phyloP scores from a whole-genome alignment of 2,888 invertebrate genomes.

The Myopa tessellatipennis region DNA sequence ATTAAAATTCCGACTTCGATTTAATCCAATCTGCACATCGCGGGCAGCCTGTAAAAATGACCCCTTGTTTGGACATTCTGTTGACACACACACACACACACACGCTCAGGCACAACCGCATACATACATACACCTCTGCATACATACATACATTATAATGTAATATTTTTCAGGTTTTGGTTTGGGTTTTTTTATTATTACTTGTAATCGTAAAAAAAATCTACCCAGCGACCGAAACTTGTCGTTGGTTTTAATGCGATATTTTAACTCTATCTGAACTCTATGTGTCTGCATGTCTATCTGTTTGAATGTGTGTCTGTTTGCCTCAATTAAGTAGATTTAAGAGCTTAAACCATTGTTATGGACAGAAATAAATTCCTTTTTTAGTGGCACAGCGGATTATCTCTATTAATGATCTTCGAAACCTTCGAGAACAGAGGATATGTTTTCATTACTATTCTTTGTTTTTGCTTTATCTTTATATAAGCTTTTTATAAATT shows the following conservation, averaged over 20 bases:
- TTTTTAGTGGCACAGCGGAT: not conserved
- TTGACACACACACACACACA: not conserved
- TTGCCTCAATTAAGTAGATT: not conserved
- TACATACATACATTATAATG: too few relatives aligned
- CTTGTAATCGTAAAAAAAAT: not conserved
- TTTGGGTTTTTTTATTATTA: too few relatives aligned
- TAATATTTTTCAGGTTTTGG: too few relatives aligned
- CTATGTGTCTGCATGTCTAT: not conserved
- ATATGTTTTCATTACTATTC: too few relatives aligned
- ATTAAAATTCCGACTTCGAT: not conserved
- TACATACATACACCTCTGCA: not conserved
- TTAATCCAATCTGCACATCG: not conserved
- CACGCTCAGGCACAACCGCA: not conserved
- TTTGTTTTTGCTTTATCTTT: too few relatives aligned
- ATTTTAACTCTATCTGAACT: not conserved
- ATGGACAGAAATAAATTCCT: not conserved
- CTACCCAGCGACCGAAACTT: not conserved
- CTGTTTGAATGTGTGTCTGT: not conserved
- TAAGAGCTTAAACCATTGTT: not conserved
- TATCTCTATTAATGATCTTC: not conserved
- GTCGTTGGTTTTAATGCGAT: not conserved
- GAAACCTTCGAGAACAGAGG: not conserved
- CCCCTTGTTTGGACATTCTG: slow-evolving; percentile 24
- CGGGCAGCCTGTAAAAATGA: slow-evolving; percentile 1
- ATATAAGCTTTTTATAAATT: too few relatives aligned